phyloP scores from a whole-genome alignment of 2,888 invertebrate genomes.

The Idaea straminata region DNA sequence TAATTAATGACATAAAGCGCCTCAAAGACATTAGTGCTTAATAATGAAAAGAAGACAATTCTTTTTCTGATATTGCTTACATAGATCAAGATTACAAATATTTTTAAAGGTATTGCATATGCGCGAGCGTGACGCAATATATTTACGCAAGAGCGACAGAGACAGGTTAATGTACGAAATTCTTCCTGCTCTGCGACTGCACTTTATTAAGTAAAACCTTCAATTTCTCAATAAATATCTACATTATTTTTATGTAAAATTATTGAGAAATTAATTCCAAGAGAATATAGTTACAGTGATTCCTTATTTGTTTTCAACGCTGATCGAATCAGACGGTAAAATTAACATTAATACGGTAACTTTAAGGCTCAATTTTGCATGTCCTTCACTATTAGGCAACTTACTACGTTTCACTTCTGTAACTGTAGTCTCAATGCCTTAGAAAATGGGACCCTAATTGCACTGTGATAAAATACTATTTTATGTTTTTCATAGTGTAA shows the following conservation, averaged over 20 bases:
- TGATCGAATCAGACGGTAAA: slow-evolving; percentile 14
- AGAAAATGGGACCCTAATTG: not conserved
- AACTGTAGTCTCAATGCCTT: not conserved
- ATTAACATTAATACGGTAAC: slow-evolving; percentile 18
- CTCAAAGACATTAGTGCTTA: too few relatives aligned
- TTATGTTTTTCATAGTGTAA: not conserved
- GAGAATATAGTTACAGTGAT: slow-evolving; percentile 56
- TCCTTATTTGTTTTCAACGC: slow-evolving; percentile 26
- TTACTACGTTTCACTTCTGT: not conserved
- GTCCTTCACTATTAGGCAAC: not conserved
- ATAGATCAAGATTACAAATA: too few relatives aligned
- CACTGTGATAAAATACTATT: not conserved
- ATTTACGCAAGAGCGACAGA: too few relatives aligned
- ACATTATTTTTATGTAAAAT: not conserved
- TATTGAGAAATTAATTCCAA: not conserved
- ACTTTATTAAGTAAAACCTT: too few relatives aligned
- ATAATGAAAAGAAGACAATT: too few relatives aligned
- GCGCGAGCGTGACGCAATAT: too few relatives aligned
- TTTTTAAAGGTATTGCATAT: too few relatives aligned
- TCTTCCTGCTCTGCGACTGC: too few relatives aligned
- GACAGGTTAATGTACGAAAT: too few relatives aligned
- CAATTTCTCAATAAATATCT: not conserved
- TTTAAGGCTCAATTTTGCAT: not conserved
- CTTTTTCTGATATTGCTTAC: too few relatives aligned
- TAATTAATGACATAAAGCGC: too few relatives aligned